Base-by-base conservation (phyloP, 2,888 invertebrate genomes). In the Selenia dentaria region DNA sequence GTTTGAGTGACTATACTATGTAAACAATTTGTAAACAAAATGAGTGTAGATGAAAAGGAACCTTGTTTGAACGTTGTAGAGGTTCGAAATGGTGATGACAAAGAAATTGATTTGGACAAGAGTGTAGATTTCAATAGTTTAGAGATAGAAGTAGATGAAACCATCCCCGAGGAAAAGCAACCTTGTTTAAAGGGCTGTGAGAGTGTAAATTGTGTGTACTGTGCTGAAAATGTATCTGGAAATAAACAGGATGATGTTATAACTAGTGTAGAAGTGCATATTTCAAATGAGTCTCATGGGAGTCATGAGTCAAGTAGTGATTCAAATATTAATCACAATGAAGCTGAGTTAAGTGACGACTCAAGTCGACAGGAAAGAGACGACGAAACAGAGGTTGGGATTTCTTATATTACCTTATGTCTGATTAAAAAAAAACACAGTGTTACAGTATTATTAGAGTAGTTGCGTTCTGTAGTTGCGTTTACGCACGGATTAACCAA, bases 11-110 rank as follows among this genome's bases (percentile, higher is more conserved):
- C 13, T 37, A n/a, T 35, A 42, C 35, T 40, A 53, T 52, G 50
- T 51, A 57, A 57, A 58, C 55, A 55, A 43, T 39, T 42, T 43
- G 43, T 57, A 53, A 54, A 52, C 52, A 56, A 51, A 64, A 86
- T 87, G 86, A 73, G 66, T 51, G 80, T 78, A 33, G 82, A 80
- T 22, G 74, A 78, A 70, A 70, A 67, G 28, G 54, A 64, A 45
- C 64, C 65, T 16, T 72, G 70, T 62, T 59, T 73, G 25, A 47
- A 48, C n/a, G 39, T 44, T 1, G 42, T 50, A 57, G 54, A 56
- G 27, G 48, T 27, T 39, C 51, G 54, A 38, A 51, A 41, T 54
- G 34, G 35, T 29, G 37, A 32, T 31, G 53, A 52, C 10, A 47
- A 40, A 46, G 40, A 57, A 29, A 41, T 49, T 32, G 39, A 26